Conservation (phyloP, 1,140 invertebrate genomes). For the Hesperophylax magnus region DNA sequence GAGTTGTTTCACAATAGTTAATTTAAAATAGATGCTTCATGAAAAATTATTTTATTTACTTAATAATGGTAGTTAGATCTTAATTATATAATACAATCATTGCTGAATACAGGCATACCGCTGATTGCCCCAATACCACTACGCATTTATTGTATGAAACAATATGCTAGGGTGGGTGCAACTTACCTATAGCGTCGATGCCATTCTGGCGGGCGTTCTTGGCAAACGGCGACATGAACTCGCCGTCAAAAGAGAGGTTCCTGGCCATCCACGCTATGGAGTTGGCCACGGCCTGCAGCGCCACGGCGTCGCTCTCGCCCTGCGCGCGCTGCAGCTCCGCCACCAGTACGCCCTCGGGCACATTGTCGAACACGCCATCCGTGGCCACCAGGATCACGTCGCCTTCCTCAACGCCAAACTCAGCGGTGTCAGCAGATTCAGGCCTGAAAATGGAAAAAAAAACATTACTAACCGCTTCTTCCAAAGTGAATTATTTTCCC, state of each 20-base stretch:
- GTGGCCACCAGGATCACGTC: conserved; percentile 97
- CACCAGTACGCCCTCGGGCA: conserved; percentile 90
- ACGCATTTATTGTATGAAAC: background rate
- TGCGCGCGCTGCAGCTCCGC: conserved; percentile 79
- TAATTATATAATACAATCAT: too few relatives aligned
- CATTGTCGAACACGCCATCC: conserved; percentile 98
- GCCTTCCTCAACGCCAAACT: conserved; percentile 93
- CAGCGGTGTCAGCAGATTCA: conserved; percentile 90
- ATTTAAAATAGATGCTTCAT: too few relatives aligned
- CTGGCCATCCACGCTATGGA: conserved; percentile 95
- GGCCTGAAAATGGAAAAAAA: conserved; percentile 73
- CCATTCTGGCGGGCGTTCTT: conserved; percentile 92
- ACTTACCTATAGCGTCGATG: conserved; percentile 88
- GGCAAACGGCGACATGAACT: conserved; percentile 96
- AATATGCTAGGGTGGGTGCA: background rate
- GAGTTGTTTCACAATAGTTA: too few relatives aligned
- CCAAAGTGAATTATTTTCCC: too few relatives aligned
- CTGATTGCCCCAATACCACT: background rate
- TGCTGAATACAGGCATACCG: background rate
- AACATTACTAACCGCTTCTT: too few relatives aligned
- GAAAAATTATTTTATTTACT: too few relatives aligned
- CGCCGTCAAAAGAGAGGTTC: conserved; percentile 92
- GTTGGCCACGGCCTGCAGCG: conserved; percentile 92
- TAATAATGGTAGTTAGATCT: too few relatives aligned
- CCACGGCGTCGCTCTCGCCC: conserved; percentile 73